Base-by-base conservation (phyloP, 2,888 invertebrate species). In the Capitulum mitella region DNA sequence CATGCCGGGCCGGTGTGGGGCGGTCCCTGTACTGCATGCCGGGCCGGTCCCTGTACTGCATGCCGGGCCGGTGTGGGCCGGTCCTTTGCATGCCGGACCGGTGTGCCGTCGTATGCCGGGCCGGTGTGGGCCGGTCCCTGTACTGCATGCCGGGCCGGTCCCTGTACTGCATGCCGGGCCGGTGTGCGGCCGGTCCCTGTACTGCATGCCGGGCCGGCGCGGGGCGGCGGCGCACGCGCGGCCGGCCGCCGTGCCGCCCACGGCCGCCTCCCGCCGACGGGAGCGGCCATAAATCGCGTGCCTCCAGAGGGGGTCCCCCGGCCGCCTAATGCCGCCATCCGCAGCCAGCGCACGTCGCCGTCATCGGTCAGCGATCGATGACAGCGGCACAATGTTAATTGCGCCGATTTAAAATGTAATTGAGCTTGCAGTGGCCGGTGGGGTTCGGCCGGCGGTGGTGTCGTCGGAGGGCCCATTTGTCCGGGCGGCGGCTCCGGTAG, bases 311-410 rank as follows among this genome's bases (percentile, higher is more conserved):
- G 40, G 40, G 70, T 40, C 70, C 22, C 26, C 70, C 6, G 29
- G 70, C 70, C 70, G 37, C 37, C 34, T 70, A 40, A 70, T 70
- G 37, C 70, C 1, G 40, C 29, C 16, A 22, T 34, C 19, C 5
- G 34, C 19, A 34, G 34, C 32, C 64, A 14, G 29, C 64, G 34
- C 64, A 64, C 64, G 64, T 29, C 64, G 34, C 64, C 32, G 19
- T 22, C 32, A 64, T 64, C 64, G 32, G 19, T 64, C 64, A 64
- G 14, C 22, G 5, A 34, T 29, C 64, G 64, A 64, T 29, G 64
- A 64, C 64, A 64, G 64, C 34, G 32, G 64, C 64, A 64, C 34
- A 64, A 64, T 64, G 64, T 64, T 64, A 64, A 64, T 64, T 64
- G 34, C 64, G 19, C 10, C 64, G 64, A 64, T 64, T 64, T 64